Base-by-base conservation (phyloP, 37 sponge, comb jelly and placozoan genomes). In the Chondrilla cf. caribensis region DNA sequence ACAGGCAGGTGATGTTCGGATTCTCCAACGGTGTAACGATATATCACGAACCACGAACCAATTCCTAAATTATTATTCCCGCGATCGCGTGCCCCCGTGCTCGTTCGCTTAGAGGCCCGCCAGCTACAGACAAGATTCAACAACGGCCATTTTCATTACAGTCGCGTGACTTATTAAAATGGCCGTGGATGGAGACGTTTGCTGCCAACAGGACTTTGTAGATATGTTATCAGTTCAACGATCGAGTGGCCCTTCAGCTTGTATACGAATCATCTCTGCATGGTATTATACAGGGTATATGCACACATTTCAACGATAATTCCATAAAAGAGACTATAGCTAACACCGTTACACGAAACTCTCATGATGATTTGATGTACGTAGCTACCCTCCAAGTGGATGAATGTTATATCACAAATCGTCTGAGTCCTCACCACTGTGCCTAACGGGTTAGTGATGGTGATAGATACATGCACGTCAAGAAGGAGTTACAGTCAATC, bases 231-330 rank as follows among this genome's bases (percentile, higher is more conserved):
- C n/a, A n/a, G n/a, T n/a, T n/a, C n/a, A n/a, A n/a, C n/a, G n/a
- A n/a, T n/a, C n/a, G n/a, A n/a, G 72, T 82, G 19, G 42, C 85
- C 22, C 76, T 72, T 31, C 17, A 76, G 21, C 55, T 70, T 17
- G 87, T 90, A 38, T 89, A 93, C 78, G 93, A 93, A 38, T 90
- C 93, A 87, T 87, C 11, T 59, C 89, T 21, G n/a, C n/a, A n/a
- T n/a, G n/a, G 93, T 90, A 3, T 79, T 93, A 90, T 93, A 87
- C 71, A 71, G 93, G 14, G 57, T 93, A 6, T 86, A 93, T 43
- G 93, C 89, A 59, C 93, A 93, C 79, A 51, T 86, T 15, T 42
- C 42, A 25, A n/a, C 36, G 1, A 80, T 43, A 0, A 77, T 89
- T 1, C 93, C 93, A 17, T 83, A 82, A 38, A 40, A 82, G 85